Evolutionary conservation across 2,113 vertebrate species (phyloP), one percentile per base, ranked within the genome.

Genomic region (Solea senegalensis): DNA sequence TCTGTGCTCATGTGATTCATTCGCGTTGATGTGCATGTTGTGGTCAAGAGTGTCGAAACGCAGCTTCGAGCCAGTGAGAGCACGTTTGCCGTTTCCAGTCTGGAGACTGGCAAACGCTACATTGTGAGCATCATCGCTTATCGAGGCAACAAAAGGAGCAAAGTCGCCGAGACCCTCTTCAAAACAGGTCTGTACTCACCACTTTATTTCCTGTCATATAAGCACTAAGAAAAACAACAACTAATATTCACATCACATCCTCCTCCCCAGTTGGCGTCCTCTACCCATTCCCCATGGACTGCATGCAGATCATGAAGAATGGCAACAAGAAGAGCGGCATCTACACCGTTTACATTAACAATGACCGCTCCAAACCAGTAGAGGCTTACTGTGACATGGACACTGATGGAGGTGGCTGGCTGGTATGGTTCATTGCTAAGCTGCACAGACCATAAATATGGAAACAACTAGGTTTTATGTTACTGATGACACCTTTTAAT

Each of bases 381-480:
- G 88, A 95, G 72, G 95, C 93, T 41, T 95, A 86, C 87, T 97
- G 96, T 1, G 96, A 98, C 90, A 96, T 95, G 95, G 90, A 92
- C 59, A 96, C 95, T 0, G 96, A 97, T 0, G 90, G 95, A 66
- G 96, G 95, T 0, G 90, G 96, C 65, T 96, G 96, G 96, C 93
- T 89, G 67, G 95, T 97, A 93, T 87, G 92, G 60, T 14, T 61
- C 26, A 43, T 44, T 69, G 13, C 51, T 43, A 43, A 39, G n/a
- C 67, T 46, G 14, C 48, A 50, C 11, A 14, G 1, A 59, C 13
- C 3, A 45, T 34, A 34, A 45, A 44, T 8, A 50, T 43, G 8
- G 1, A 40, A 26, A 62, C 9, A 40, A 28, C 21, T 21, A 13
- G 10, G 9, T 45, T 54, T 54, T 1, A 51, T 16, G 7, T 53